A percentile compares a stretch with the other conserved stretches of the same genome.
These are phyloP conservation scores for Leucophenga varia DNA, from an alignment of 1,140 invertebrate genomes.

Conservation along the genomic window DNA sequence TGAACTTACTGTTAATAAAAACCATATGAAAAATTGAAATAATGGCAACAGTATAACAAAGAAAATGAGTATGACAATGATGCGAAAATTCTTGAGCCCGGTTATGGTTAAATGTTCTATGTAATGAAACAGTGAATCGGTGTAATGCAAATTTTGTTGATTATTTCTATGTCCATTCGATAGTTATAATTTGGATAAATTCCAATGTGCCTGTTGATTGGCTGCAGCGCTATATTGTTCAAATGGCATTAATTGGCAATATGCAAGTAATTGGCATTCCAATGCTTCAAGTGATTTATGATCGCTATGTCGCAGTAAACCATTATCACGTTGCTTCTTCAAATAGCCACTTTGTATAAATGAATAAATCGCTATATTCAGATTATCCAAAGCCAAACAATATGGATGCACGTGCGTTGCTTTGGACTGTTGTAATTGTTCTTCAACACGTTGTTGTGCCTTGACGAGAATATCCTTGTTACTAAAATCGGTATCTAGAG, in stretches of 20 bases:
- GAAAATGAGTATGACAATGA: constrained; percentile 39
- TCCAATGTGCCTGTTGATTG: constrained; percentile 40
- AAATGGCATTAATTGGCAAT: constrained; percentile 50
- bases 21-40: constrained; percentile 34
- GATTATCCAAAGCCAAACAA: constrained; percentile 62
- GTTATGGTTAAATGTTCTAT: constrained; percentile 8
- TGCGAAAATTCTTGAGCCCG: constrained; percentile 44
- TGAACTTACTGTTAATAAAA: too few species aligned
- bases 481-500: constrained; percentile 34
- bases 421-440: constrained; percentile 36
- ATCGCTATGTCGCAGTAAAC: constrained; percentile 24
- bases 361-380: constrained; percentile 49
- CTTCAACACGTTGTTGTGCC: constrained; percentile 60
- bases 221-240: constrained; percentile 42
- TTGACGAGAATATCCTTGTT: constrained; percentile 58
- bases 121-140: too few species aligned
- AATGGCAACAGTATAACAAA: constrained; percentile 33
- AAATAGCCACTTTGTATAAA: constrained; percentile 41
- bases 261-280: constrained; percentile 35
- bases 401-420: constrained; percentile 61
- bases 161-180: too few species aligned
- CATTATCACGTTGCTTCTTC: constrained; percentile 29
- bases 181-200: constrained; percentile 53
- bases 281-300: constrained; percentile 31
- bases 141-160: too few species aligned